Conservation (phyloP, 2,113 vertebrate genomes). For the Tricholaema leucomelas region DNA sequence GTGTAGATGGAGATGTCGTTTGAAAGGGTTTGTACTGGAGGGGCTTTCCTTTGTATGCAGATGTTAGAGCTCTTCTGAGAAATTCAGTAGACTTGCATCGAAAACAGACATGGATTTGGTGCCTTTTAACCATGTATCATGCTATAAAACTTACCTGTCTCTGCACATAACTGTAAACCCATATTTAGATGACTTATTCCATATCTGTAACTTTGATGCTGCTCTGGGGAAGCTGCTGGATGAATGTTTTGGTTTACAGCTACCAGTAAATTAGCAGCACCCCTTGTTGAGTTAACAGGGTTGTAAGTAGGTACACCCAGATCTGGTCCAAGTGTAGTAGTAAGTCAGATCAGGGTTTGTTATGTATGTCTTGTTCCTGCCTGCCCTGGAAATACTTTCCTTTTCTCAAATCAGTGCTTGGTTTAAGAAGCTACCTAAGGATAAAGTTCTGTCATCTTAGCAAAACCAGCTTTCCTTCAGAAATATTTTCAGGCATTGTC, state of each 20-base stretch:
- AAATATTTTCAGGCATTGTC: conserved; percentile 27
- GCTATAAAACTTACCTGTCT: not conserved
- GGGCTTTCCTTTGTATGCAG: not conserved
- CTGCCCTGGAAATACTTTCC: conserved; percentile 15
- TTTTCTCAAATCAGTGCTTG: not conserved
- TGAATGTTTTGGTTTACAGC: not conserved
- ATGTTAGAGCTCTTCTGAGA: not conserved
- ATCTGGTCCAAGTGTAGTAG: not conserved
- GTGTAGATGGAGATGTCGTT: not conserved
- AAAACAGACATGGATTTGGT: not conserved
- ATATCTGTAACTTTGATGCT: not conserved
- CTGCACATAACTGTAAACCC: not conserved
- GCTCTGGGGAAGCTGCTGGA: not conserved
- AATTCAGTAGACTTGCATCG: not conserved
- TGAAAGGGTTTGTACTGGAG: not conserved
- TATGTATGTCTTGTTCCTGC: conserved; percentile 28
- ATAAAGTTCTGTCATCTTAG: conserved; percentile 27
- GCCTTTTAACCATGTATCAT: not conserved
- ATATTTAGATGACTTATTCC: not conserved
- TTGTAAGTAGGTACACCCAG: not conserved
- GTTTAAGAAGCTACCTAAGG: conserved; percentile 32
- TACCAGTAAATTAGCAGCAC: not conserved
- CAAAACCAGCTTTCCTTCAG: not conserved
- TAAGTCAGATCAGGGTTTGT: not conserved
- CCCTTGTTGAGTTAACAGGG: not conserved